phyloP scores from a whole-genome alignment of 2,888 invertebrate genomes.

The Polietes domitor region DNA sequence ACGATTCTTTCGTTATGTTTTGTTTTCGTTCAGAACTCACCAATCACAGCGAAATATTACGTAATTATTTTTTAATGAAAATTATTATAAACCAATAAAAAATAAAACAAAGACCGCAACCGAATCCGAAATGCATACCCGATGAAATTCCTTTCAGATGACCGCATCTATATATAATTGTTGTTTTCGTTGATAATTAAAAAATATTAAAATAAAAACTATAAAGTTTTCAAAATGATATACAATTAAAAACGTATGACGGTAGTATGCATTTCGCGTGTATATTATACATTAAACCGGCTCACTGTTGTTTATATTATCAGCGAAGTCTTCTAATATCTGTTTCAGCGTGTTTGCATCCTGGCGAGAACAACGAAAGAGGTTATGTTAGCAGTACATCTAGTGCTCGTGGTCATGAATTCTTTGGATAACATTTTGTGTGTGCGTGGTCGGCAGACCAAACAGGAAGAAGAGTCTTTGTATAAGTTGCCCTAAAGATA shows the following conservation, averaged over 20 bases:
- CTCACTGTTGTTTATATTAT: too few species aligned
- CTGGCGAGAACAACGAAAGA: too few species aligned
- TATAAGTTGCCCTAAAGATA: too few species aligned
- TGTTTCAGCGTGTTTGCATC: too few species aligned
- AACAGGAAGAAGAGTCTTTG: too few species aligned
- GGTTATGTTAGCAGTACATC: too few species aligned
- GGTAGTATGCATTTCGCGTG: too few species aligned
- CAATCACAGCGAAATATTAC: background rate
- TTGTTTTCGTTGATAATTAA: slow-evolving; percentile 4
- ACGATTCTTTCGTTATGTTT: background rate
- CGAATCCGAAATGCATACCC: background rate
- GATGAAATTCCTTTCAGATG: background rate
- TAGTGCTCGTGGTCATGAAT: too few species aligned
- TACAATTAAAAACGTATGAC: slow-evolving; percentile 14
- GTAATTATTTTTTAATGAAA: slow-evolving; percentile 3
- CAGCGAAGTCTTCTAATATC: too few species aligned
- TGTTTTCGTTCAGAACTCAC: background rate
- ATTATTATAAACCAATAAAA: slow-evolving; percentile 3
- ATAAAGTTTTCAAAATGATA: background rate
- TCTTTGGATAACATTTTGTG: too few species aligned
- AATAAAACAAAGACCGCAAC: background rate
- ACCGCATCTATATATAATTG: background rate
- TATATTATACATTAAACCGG: too few species aligned
- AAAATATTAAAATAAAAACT: background rate
- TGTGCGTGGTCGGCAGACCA: too few species aligned